Conservation (phyloP, 2,888 invertebrate genomes). For the Seira ritae region DNA sequence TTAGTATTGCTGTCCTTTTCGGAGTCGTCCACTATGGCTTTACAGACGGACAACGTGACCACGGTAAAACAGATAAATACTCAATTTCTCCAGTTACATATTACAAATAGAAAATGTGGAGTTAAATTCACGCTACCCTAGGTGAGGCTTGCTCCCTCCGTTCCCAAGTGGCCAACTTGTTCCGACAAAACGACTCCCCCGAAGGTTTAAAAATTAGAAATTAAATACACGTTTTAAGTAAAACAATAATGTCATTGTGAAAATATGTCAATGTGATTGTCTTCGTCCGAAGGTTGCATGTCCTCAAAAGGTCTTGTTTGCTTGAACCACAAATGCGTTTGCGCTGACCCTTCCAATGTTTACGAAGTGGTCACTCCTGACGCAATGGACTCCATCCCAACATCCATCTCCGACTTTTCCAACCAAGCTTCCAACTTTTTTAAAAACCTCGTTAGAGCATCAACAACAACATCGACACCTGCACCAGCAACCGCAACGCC, state of each 20-base stretch:
- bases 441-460: conserved; percentile 46
- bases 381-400: not conserved
- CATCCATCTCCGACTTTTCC: conserved; percentile 31
- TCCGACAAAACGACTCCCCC: conserved; percentile 58
- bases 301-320: conserved; percentile 62
- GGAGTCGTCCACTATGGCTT: conserved; percentile 40
- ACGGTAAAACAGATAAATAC: too few relatives aligned
- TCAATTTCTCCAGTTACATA: too few relatives aligned
- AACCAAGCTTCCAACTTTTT: conserved; percentile 40
- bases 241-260: too few relatives aligned
- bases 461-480: conserved; percentile 36
- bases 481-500: conserved; percentile 19
- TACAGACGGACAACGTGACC: conserved; percentile 43
- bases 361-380: conserved; percentile 54
- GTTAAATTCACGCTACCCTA: too few relatives aligned
- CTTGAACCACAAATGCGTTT: conserved; percentile 63
- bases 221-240: too few relatives aligned
- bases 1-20: conserved; percentile 31
- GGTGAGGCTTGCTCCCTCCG: conserved; percentile 60
- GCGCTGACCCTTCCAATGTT: conserved; percentile 64
- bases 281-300: conserved; percentile 56
- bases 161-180: conserved; percentile 64
- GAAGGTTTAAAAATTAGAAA: too few relatives aligned
- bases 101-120: too few relatives aligned
- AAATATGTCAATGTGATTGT: too few relatives aligned